Evolutionary conservation across 2,888 invertebrate genomes (phyloP), one percentile per base, ranked within the genome.

Genomic region (Capitulum mitella): DNA sequence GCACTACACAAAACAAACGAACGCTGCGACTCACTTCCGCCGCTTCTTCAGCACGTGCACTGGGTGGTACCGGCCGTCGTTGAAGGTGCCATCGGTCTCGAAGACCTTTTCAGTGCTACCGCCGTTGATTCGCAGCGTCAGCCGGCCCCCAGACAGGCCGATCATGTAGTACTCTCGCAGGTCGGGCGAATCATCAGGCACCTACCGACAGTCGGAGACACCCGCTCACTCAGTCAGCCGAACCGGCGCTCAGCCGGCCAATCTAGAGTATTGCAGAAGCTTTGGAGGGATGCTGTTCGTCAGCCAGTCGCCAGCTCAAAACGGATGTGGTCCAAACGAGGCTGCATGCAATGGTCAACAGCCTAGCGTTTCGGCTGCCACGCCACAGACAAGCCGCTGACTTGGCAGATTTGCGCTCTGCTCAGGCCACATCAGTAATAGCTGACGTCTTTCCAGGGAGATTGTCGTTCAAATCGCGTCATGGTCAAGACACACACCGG

Each of bases 51-150:
- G 87, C 0, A 95, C 86, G 75, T 91, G 89, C 5, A 94, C 87
- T 0, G 92, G 90, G 84, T 95, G 94, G 81, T 91, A 89, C 64
- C 88, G 87, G 19, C 92, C 93, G 85, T 95, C 94, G 82, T 92
- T 92, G 80, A 91, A 90, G 0, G 90, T 90, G 1, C 88, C 88
- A 83, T 91, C 90, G 0, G 91, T 90, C 61, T 87, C 87, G 79
- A 90, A 85, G 80, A 89, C 88, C 76, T 90, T 84, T 81, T 88
- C 89, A 0, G 89, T 90, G 82, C 89, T 90, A 0, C 92, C 92
- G 0, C 90, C 90, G 80, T 91, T 90, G 37, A 93, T 87, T 82
- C 90, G 88, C 0, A 90, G 88, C 81, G 90, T 89, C 8, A 92
- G 84, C 81, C 88, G 88, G 0, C 92, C 92, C 82, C 89, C 88